Evolutionary conservation across 2,797 vertebrate species (phyloP).

Genomic region (Falco berigora): DNA sequence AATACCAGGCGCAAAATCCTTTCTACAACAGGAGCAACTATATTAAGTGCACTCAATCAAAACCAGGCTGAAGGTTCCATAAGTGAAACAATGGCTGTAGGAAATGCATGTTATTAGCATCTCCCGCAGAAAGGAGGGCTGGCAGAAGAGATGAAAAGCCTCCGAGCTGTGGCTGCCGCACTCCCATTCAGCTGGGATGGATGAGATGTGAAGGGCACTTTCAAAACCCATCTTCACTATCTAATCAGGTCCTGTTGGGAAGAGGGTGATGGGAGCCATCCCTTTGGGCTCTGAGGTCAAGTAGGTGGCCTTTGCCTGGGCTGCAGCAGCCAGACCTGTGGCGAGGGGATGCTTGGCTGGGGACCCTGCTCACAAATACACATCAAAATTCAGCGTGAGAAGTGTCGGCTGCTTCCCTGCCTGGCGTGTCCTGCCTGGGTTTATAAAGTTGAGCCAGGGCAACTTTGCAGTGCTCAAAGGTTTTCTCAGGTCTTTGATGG

Average conservation of each 20-base stretch:
- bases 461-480: neutral
- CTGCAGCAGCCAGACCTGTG: accelerated
- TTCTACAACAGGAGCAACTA: neutral
- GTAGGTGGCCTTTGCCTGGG: neutral
- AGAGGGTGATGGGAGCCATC: neutral
- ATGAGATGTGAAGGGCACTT: neutral
- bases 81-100: neutral
- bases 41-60: constrained; percentile 27
- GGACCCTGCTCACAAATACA: neutral
- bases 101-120: neutral
- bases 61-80: neutral
- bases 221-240: accelerated
- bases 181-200: neutral
- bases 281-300: neutral
- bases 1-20: neutral
- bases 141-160: neutral
- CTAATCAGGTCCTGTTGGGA: accelerated
- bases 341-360: neutral
- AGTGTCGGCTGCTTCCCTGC: neutral
- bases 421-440: neutral
- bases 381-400: neutral
- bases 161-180: neutral
- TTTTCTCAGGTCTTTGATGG: neutral
- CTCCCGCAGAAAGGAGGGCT: neutral
- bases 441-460: neutral